Base-by-base conservation (phyloP, 2,888 invertebrate genomes). In the Kuschelorhynchus macadamiae region DNA sequence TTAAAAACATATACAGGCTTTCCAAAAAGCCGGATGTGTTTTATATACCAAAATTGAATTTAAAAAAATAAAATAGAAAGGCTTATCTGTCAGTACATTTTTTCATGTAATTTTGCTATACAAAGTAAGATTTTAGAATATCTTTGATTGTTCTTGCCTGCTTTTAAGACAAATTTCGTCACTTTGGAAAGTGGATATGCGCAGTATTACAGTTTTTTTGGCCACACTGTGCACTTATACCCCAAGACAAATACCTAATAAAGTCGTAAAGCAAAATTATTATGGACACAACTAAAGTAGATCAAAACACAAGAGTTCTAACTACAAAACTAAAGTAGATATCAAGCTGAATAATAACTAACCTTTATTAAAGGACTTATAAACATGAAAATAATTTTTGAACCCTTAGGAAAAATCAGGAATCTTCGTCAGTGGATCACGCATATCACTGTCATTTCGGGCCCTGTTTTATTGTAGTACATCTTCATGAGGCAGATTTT, bases 391-490 rank as follows among this genome's bases (percentile, higher is more conserved):
- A 47, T 20, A 36, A 36, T 36, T 4, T 36, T 20, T 46, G 9
- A 20, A 18, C 3, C 8, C 3, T 25, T 36, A 36, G 25, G 25
- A 21, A 20, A 47, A 47, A 47, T 47, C 11, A 47, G 18, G n/a
- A n/a, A 47, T 47, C 47, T 47, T 47, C 47, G n/a, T 47, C 47
- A 21, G 47, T 47, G 21, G 47, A 47, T 20, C 21, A 47, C 47
- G 11, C 14, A 17, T 2, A 12, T 14, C 17, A 25, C 7, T 25
- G 25, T 25, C 25, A 36, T 12, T 36, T 11, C 12, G 36, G 36
- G 12, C 36, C 12, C 12, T 12, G 36, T 36, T 36, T 36, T 2
- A 12, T 36, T n/a, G 12, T 36, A 16, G 17, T 17, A 1, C 47
- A 47, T 47, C 21, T 47, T 47, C 47, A 14, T 47, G 21, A 47